Base-by-base conservation (phyloP, 2,888 invertebrate genomes). In the Synanthedon vespiformis region DNA sequence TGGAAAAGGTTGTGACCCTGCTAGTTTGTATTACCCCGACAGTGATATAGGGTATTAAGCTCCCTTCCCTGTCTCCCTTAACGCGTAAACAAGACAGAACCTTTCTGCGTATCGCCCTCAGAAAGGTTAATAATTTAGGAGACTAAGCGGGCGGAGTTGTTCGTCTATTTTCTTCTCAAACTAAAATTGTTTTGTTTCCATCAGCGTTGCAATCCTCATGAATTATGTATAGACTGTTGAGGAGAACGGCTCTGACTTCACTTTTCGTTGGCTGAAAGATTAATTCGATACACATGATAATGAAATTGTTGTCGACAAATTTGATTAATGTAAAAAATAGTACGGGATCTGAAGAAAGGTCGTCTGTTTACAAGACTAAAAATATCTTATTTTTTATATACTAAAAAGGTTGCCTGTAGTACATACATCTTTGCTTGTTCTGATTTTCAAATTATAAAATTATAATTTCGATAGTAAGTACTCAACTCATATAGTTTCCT, bases 21-120 rank as follows among this genome's bases (percentile, higher is more conserved):
- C 81, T 79, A 85, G 83, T 85, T 86, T 82, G 83, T 81, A 80
- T 82, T 80, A 77, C 78, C 75, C 80, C 77, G 83, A 81, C 84
- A 84, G 82, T 87, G 85, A 87, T 85, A 86, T 82, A 85, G 86
- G 83, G 80, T 80, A 86, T 86, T 85, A 85, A 85, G 84, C 80
- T 81, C 80, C 83, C 77, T 78, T 74, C 77, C 74, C 78, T 72
- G 72, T 79, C 80, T 81, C 84, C 83, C 83, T 80, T 78, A 82
- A 80, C 83, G 78, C 81, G 84, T 84, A 86, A 85, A 86, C 85
- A 84, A 83, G 86, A 81, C 77, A 75, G 77, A 80, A 81, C 83
- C 84, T 83, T 81, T 84, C 84, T 77, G 72, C 80, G 81, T 80
- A 80, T 83, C 78, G 70, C 82, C 82, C 80, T 80, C 68, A 68